Percentiles rank a stretch among this genome's conserved stretches.
Evolutionary conservation across 2,888 invertebrate genomes (phyloP).

Genomic region (Ophion ventricosus): DNA sequence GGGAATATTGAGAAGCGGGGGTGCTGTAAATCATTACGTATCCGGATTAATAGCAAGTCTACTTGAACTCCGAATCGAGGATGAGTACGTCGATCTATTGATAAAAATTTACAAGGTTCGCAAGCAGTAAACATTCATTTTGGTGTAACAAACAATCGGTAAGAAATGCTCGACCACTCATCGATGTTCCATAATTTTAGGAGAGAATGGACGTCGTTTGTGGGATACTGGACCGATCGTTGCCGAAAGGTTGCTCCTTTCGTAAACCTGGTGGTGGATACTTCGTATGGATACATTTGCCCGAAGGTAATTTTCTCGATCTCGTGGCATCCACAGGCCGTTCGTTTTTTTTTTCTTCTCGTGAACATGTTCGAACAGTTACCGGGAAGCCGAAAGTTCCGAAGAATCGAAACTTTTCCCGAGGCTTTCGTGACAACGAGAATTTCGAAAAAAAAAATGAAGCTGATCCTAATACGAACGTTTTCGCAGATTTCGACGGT

Average conservation of each 20-base stretch:
- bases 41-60: conserved; percentile 85
- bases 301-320: conserved; percentile 75
- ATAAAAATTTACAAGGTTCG: conserved; percentile 80
- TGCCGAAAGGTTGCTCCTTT: conserved; percentile 83
- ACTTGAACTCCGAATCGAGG: conserved; percentile 84
- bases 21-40: conserved; percentile 86
- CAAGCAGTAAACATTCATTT: neutral
- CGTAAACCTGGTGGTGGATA: conserved; percentile 85
- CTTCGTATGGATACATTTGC: conserved; percentile 86
- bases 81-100: conserved; percentile 82
- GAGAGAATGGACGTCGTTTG: conserved; percentile 83
- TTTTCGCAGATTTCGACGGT: conserved; percentile 77
- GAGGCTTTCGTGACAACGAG: no score
- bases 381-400: neutral
- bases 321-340: neutral
- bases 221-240: conserved; percentile 80
- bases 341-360: neutral
- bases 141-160: neutral
- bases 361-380: neutral
- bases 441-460: no score
- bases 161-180: neutral
- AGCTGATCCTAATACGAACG: neutral
- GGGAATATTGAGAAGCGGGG: conserved; percentile 85
- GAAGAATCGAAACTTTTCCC: neutral
- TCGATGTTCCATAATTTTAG: conserved; percentile 68